These are phyloP conservation scores for Lagenorhynchus albirostris DNA, from an alignment of 2,113 vertebrate genomes.

Conservation along the genomic window DNA sequence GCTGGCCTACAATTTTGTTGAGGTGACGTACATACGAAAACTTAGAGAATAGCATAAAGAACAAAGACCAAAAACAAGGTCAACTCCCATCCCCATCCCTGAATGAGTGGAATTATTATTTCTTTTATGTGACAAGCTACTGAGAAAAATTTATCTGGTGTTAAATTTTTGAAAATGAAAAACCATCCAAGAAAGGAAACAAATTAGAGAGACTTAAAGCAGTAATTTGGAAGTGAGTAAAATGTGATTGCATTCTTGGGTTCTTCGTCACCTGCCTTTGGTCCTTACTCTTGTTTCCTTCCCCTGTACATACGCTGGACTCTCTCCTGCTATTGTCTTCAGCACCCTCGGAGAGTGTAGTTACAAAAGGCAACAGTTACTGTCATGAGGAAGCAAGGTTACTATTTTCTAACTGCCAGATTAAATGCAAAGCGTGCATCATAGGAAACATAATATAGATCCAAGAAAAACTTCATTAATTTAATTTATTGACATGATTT, in stretches of 20 bases:
- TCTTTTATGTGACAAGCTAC: not conserved
- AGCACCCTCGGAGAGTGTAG: not conserved
- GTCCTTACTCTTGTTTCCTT: not conserved
- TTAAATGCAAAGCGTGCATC: not conserved
- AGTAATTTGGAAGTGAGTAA: not conserved
- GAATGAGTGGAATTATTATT: not conserved
- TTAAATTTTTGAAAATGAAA: not conserved
- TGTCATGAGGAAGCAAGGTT: not conserved
- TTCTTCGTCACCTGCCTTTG: not conserved
- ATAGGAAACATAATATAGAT: not conserved
- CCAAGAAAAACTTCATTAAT: not conserved
- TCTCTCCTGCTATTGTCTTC: not conserved
- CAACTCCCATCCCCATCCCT: not conserved
- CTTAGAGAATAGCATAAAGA: not conserved
- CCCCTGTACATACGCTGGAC: not conserved
- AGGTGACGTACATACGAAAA: constrained; percentile 39
- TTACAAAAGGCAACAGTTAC: not conserved
- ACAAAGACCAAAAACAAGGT: not conserved
- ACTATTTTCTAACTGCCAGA: not conserved
- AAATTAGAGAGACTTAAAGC: not conserved
- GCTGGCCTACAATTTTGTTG: constrained; percentile 43
- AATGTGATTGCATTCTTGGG: not conserved
- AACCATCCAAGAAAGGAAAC: not conserved
- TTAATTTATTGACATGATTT: not conserved
- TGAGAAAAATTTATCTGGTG: not conserved